Evolutionary conservation across 2,888 invertebrate genomes (phyloP), one percentile per base, ranked within the genome.

Genomic region (Papilio elwesi): DNA sequence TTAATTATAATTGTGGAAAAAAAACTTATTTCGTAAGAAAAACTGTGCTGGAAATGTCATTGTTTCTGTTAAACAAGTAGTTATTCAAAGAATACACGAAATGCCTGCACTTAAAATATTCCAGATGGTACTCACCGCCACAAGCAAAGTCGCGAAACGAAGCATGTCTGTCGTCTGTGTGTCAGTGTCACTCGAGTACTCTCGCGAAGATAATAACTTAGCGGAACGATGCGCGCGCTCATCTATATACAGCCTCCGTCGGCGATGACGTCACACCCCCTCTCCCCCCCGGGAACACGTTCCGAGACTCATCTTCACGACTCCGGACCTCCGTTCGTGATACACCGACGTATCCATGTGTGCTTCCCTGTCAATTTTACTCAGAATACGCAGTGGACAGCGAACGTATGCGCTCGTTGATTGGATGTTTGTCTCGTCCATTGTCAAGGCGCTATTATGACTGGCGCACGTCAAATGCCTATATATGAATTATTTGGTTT

Each of bases 191-290:
- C 87, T 83, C 82, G 79, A 80, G 83, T 67, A 68, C 82, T 82
- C 82, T 83, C 86, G 84, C 86, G 82, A 79, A 78, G 83, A 81
- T 82, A 81, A 84, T 85, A 78, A 86, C 85, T 88, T 87, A 86
- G 84, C 82, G 82, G 83, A 80, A 75, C 78, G 83, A 78, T 81
- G 79, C 85, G 85, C 84, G 76, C 73, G 87, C 88, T 84, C 90
- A 89, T 90, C 91, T 93, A 91, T 91, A 92, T 93, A 93, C 82
- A 85, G 77, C 74, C 83, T 80, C 90, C 90, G 90, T 87, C 89
- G 90, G 88, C 87, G 80, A 77, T 90, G 91, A 92, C 91, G 91
- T 92, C 90, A 92, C 74, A 36, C 78, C 74, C 73, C 73, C 69
- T 77, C 73, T 70, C 74, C 67, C 76, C 74, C 78, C 76, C 76